Evolutionary conservation across 2,888 invertebrate species (phyloP).

Genomic region (Heliconius aoede): DNA sequence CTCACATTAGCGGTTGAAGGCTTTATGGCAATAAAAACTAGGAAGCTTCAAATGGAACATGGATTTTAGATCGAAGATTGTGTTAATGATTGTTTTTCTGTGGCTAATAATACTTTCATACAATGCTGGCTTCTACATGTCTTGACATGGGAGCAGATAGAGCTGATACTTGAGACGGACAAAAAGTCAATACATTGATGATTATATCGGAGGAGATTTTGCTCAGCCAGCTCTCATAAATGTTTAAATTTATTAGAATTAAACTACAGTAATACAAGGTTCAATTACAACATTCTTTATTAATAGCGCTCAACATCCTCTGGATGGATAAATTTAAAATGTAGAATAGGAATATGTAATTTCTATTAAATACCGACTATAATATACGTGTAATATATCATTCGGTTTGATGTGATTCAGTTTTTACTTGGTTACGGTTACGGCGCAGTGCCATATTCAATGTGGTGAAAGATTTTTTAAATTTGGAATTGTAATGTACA

Average conservation of each 20-base stretch:
- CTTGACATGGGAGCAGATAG: conserved; percentile 35
- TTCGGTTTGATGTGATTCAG: conserved; percentile 24
- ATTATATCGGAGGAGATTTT: not conserved
- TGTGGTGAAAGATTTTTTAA: conserved; percentile 33
- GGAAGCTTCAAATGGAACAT: conserved; percentile 42
- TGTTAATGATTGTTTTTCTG: conserved; percentile 47
- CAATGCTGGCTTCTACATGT: conserved; percentile 32
- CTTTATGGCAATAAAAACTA: conserved; percentile 49
- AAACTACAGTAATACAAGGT: not conserved
- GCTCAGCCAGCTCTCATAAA: not conserved
- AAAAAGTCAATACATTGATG: conserved; percentile 29
- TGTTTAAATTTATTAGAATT: not conserved
- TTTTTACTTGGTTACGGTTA: conserved; percentile 32
- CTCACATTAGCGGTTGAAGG: conserved; percentile 47
- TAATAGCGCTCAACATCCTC: not conserved
- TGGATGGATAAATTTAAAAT: conserved; percentile 4
- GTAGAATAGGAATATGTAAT: not conserved
- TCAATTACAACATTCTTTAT: not conserved
- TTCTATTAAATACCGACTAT: not conserved
- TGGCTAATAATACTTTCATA: conserved; percentile 44
- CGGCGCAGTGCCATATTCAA: conserved; percentile 37
- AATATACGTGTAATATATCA: conserved; percentile 21
- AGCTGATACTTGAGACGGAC: conserved; percentile 25
- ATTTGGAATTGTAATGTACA: conserved; percentile 45
- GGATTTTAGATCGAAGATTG: conserved; percentile 49